Base-by-base conservation (phyloP, 2,113 vertebrate species). In the Festucalex cinctus region DNA sequence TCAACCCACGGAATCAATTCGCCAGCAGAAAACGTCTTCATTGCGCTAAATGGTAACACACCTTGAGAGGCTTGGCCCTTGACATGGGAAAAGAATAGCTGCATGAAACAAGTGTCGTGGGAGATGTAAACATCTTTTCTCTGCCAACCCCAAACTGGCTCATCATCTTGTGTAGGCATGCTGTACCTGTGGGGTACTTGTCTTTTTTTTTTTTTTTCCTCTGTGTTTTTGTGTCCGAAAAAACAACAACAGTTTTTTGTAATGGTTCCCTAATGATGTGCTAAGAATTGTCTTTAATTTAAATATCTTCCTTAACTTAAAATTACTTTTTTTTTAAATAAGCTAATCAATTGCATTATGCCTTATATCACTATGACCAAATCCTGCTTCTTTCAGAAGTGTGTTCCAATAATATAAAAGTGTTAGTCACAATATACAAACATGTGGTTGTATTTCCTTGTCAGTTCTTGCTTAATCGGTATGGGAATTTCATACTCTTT, bases 1-100 rank as follows among this genome's bases (percentile, higher is more conserved):
- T 84, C 83, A 81, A 78, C 86, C 83, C 85, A 84, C 80, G 73
- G 70, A 87, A 90, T 89, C 86, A 85, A 88, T 90, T 77, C 79
- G 61, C 60, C 73, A 66, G 79, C 68, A 73, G 74, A 77, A 78
- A 79, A 78, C 70, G 61, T 82, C 71, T 77, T 81, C 70, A 77
- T 75, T 65, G 62, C 49, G 65, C 81, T 88, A 88, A 89, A 87
- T 84, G 86, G 71, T 86, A 86, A 86, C 78, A 82, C 78, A 88
- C 86, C 88, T 88, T 83, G 82, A 87, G 82, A 88, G 79, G 80
- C 68, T 75, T 81, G 73, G 83, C 84, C 84, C 57, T 53, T 86
- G 86, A 87, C 86, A 85, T 63, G 13, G 68, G 73, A 80, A 72
- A 84, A 86, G 85, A 87, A 90, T 87, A 88, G 78, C 82, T 80